phyloP scores from a whole-genome alignment of 2,888 invertebrate genomes.

The Eugnorisma glareosa region DNA sequence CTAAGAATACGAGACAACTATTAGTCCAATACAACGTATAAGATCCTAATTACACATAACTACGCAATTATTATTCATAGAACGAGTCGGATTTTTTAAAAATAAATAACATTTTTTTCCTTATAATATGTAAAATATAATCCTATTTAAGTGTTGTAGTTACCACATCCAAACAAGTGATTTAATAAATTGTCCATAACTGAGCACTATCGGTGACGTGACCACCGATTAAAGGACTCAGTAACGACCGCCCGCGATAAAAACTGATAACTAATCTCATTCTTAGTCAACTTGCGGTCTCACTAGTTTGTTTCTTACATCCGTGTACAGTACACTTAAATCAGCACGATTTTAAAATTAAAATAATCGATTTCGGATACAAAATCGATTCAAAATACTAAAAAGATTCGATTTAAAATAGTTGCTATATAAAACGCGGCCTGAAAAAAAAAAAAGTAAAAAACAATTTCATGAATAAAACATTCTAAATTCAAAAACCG shows the following conservation, averaged over 20 bases:
- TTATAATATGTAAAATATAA: constrained; percentile 10
- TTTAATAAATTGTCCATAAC: constrained; percentile 73
- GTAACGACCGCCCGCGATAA: constrained; percentile 87
- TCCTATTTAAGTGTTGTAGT: not conserved
- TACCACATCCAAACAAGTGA: constrained; percentile 76
- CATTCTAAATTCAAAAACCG: constrained; percentile 47
- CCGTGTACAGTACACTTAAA: constrained; percentile 68
- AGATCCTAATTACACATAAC: not conserved
- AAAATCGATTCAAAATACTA: constrained; percentile 23
- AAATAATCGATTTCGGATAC: constrained; percentile 10
- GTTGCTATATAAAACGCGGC: constrained; percentile 1
- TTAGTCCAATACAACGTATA: not conserved
- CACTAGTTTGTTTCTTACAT: constrained; percentile 83
- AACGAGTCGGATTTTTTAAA: not conserved
- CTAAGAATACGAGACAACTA: not conserved
- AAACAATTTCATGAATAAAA: constrained; percentile 31
- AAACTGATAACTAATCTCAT: constrained; percentile 88
- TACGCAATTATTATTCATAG: constrained; percentile 15
- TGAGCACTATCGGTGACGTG: constrained; percentile 85
- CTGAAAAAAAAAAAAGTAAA: constrained; percentile 13
- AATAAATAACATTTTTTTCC: constrained; percentile 5
- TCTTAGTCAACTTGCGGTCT: constrained; percentile 81
- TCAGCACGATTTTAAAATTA: constrained; percentile 26
- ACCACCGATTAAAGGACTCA: constrained; percentile 87
- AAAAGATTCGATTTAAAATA: constrained; percentile 14